phyloP scores from a whole-genome alignment of 2,113 vertebrate species.

The Zosterops borbonicus region DNA sequence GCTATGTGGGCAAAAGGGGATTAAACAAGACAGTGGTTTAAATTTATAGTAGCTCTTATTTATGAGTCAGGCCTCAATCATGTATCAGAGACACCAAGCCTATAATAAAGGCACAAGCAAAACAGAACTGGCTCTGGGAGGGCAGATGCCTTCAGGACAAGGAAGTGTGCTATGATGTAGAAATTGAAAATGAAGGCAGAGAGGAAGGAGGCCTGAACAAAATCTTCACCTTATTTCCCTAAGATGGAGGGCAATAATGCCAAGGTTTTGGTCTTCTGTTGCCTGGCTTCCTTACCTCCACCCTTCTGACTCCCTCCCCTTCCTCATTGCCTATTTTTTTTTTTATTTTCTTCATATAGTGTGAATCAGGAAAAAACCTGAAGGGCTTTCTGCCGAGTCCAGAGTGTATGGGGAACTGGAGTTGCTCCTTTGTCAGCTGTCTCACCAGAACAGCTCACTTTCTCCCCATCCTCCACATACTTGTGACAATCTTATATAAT shows the following conservation, averaged over 20 bases:
- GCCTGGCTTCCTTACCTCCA: neutral
- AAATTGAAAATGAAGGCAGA: slow-evolving; percentile 31
- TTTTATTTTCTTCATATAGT: neutral
- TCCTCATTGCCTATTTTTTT: neutral
- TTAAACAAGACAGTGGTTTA: slow-evolving; percentile 71
- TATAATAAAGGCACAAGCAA: slow-evolving; percentile 65
- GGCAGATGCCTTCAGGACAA: slow-evolving; percentile 56
- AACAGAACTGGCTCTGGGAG: slow-evolving; percentile 50
- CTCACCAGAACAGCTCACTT: slow-evolving; percentile 38
- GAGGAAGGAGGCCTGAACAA: slow-evolving; percentile 6
- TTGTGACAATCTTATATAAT: slow-evolving; percentile 47
- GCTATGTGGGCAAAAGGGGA: slow-evolving; percentile 70
- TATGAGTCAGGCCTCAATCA: slow-evolving; percentile 75
- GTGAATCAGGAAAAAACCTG: slow-evolving; percentile 14
- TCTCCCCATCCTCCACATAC: neutral
- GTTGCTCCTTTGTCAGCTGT: slow-evolving; percentile 27
- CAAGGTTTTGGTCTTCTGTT: neutral
- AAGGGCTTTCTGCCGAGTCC: slow-evolving; percentile 7
- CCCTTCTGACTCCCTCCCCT: neutral
- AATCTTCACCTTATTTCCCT: neutral
- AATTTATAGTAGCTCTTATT: slow-evolving; percentile 72
- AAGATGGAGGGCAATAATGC: neutral
- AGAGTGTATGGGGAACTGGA: neutral
- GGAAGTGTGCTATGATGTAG: neutral
- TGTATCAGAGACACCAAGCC: slow-evolving; percentile 62